These are phyloP conservation scores for Channa striata DNA, from an alignment of 2,797 vertebrate species.

Conservation along the genomic window DNA sequence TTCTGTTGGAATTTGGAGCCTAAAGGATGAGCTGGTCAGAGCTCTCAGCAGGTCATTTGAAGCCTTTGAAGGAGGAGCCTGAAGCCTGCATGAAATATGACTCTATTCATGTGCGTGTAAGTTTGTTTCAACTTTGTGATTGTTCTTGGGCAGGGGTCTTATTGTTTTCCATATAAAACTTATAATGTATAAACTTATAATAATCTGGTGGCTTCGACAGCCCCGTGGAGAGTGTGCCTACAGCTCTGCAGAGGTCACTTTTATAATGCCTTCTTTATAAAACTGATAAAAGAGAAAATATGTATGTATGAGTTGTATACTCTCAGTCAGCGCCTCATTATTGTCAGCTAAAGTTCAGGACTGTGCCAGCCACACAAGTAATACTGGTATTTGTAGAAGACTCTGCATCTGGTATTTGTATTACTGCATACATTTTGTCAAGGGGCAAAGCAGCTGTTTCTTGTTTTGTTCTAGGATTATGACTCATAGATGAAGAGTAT, in stretches of 20 bases:
- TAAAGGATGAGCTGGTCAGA: conserved; percentile 10
- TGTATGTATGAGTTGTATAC: background rate
- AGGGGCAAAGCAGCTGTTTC: too few species aligned
- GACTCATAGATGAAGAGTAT: background rate
- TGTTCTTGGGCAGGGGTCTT: conserved; percentile 25
- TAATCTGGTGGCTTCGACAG: conserved; percentile 14
- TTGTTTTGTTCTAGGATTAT: conserved; percentile 2
- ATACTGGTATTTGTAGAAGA: too few species aligned
- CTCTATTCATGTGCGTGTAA: conserved; percentile 12
- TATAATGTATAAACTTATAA: conserved; percentile 46
- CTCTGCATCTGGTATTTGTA: too few species aligned
- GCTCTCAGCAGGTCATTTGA: conserved; percentile 41
- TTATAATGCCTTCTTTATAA: background rate
- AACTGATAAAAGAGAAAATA: conserved; percentile 14
- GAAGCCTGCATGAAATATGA: conserved; percentile 21
- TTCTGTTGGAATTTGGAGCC: conserved; percentile 30
- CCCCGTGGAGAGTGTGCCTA: conserved; percentile 35
- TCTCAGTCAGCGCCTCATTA: background rate
- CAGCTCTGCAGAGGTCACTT: conserved; percentile 27
- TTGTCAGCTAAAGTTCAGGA: background rate
- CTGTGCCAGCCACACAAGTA: background rate
- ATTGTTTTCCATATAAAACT: conserved; percentile 59
- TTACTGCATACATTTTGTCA: too few species aligned
- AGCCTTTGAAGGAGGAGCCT: conserved; percentile 38
- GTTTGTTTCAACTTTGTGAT: conserved; percentile 48